These are phyloP conservation scores for Antheraea pernyi DNA, from an alignment of 1,140 invertebrate species.

Conservation along the genomic window DNA sequence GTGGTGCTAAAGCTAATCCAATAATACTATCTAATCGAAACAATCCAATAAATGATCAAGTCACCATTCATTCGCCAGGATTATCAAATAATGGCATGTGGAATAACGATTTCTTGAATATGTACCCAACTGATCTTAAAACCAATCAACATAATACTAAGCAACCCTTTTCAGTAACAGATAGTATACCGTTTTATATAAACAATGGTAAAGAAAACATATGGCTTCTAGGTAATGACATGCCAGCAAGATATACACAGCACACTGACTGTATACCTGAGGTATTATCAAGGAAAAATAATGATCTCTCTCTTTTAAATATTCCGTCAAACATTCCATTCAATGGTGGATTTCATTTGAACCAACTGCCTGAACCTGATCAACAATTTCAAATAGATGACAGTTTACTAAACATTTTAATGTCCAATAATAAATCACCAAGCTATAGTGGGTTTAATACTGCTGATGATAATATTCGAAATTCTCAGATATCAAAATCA, in stretches of 20 bases:
- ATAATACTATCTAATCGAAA: background rate
- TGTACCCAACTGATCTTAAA: background rate
- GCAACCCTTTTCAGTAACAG: background rate
- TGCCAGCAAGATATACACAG: background rate
- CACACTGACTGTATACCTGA: background rate
- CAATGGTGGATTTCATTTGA: background rate
- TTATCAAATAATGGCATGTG: background rate
- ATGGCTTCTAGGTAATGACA: background rate
- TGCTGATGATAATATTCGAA: too few relatives aligned
- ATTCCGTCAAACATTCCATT: background rate
- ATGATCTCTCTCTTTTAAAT: background rate
- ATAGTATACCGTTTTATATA: background rate
- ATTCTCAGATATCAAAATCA: background rate
- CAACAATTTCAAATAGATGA: background rate
- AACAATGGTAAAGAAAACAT: background rate
- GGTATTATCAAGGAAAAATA: background rate
- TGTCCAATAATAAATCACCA: background rate
- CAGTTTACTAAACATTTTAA: conserved; percentile 3
- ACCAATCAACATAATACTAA: background rate
- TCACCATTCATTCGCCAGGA: background rate
- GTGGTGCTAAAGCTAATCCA: too few relatives aligned
- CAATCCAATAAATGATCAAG: background rate
- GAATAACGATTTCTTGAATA: background rate
- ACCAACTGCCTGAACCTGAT: background rate
- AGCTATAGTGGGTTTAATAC: too few relatives aligned